These are phyloP conservation scores for Pollachius pollachius DNA, from an alignment of 2,113 vertebrate species.

Conservation along the genomic window DNA sequence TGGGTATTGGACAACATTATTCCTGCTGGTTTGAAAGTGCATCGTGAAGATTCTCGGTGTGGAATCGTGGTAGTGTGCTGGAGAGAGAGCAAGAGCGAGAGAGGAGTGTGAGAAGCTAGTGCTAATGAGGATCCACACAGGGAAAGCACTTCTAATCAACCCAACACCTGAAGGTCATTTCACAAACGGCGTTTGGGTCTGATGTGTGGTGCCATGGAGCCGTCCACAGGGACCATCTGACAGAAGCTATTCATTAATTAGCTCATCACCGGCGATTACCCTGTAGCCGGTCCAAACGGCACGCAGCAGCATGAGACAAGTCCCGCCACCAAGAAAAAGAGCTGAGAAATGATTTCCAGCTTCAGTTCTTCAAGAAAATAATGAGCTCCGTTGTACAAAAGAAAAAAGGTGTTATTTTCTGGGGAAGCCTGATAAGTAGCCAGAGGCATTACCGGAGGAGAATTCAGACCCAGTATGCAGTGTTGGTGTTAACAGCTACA, in stretches of 20 bases:
- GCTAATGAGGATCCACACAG: slow-evolving; percentile 67
- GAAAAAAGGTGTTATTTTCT: slow-evolving; percentile 32
- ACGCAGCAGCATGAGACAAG: slow-evolving; percentile 38
- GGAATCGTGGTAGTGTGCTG: slow-evolving; percentile 42
- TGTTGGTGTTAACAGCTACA: slow-evolving; percentile 58
- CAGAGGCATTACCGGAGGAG: slow-evolving; percentile 53
- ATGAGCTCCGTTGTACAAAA: slow-evolving; percentile 59
- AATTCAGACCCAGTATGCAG: slow-evolving; percentile 61
- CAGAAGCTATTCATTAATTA: slow-evolving; percentile 82
- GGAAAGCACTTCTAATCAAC: slow-evolving; percentile 65
- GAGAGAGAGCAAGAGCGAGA: not conserved
- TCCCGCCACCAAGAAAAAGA: slow-evolving; percentile 17
- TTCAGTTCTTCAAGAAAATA: slow-evolving; percentile 62
- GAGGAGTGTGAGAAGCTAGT: no score
- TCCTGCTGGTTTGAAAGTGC: no score
- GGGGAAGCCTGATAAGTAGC: slow-evolving; percentile 59
- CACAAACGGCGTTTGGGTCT: slow-evolving; percentile 54
- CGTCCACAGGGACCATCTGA: slow-evolving; percentile 63
- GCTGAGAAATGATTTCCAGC: slow-evolving; percentile 47
- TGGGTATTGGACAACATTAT: no score
- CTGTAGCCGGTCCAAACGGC: slow-evolving; percentile 62
- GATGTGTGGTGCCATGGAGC: slow-evolving; percentile 40
- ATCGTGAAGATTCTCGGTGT: no score
- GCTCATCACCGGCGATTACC: slow-evolving; percentile 81
- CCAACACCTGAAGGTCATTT: slow-evolving; percentile 69